Evolutionary conservation across 2,797 vertebrate genomes (phyloP).

Genomic region (Tokudaia tokunoshimensis): DNA sequence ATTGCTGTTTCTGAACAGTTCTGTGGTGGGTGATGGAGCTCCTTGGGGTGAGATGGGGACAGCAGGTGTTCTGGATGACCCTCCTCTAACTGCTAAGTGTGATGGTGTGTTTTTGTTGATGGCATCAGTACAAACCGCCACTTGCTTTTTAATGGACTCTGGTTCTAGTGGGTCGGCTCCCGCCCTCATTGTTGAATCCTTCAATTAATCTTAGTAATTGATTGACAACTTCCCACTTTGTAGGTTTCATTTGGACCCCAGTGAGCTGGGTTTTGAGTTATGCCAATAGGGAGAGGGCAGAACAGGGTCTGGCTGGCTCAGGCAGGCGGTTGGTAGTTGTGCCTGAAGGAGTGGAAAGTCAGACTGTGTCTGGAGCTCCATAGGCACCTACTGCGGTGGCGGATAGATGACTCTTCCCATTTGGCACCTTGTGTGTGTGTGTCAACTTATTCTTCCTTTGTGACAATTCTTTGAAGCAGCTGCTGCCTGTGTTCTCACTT

Average conservation of each 20-base stretch:
- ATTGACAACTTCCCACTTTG: conserved; percentile 65
- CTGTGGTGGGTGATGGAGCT: not conserved
- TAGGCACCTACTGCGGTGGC: not conserved
- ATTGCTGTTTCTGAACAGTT: not conserved
- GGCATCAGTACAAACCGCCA: conserved; percentile 74
- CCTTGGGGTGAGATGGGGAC: not conserved
- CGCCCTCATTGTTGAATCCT: conserved; percentile 63
- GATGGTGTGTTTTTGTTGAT: conserved; percentile 74
- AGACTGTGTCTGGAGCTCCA: not conserved
- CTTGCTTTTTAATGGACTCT: conserved; percentile 79
- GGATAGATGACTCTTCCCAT: not conserved
- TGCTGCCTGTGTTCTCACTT: not conserved
- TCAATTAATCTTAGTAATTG: conserved; percentile 80
- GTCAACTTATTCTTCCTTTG: not conserved
- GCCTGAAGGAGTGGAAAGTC: not conserved
- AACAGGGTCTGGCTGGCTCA: not conserved
- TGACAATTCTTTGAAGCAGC: not conserved
- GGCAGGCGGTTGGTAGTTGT: not conserved
- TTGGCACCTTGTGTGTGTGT: not conserved
- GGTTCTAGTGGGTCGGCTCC: conserved; percentile 74
- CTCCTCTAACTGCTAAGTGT: conserved; percentile 28
- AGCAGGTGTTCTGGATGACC: not conserved
- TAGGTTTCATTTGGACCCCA: conserved; percentile 4
- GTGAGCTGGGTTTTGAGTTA: not conserved
- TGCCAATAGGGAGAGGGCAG: not conserved